These are phyloP conservation scores for Harpalus rubripes DNA, from an alignment of 2,888 invertebrate genomes.

Conservation along the genomic window DNA sequence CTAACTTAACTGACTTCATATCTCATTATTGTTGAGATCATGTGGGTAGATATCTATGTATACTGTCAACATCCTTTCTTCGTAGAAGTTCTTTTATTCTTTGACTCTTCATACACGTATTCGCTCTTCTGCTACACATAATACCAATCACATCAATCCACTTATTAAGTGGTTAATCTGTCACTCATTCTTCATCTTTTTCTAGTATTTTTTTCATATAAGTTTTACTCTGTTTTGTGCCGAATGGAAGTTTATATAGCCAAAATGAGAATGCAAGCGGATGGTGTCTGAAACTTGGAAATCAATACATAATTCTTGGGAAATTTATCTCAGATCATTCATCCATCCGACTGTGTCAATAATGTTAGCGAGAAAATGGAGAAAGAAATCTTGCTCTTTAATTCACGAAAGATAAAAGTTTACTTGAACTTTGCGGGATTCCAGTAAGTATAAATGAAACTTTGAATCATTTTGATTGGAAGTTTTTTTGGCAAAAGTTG, in stretches of 20 bases:
- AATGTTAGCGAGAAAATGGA: constrained; percentile 45
- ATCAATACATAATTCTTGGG: background rate
- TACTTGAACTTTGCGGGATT: constrained; percentile 20
- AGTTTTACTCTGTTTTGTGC: too few species aligned
- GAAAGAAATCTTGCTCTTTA: constrained; percentile 45
- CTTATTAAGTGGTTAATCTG: background rate
- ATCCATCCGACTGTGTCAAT: constrained; percentile 38
- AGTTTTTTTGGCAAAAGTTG: constrained; percentile 32
- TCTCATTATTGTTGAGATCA: too few species aligned
- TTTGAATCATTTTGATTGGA: constrained; percentile 39
- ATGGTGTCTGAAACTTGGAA: background rate
- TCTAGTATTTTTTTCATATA: too few species aligned
- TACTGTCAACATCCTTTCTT: too few species aligned
- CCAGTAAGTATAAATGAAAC: constrained; percentile 32
- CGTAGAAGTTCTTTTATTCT: too few species aligned
- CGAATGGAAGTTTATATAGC: too few species aligned
- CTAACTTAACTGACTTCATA: too few species aligned
- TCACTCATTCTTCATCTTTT: too few species aligned
- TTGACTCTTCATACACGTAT: too few species aligned
- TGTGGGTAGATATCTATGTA: too few species aligned
- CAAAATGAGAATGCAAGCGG: background rate
- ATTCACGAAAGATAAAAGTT: constrained; percentile 46
- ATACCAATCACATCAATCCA: background rate
- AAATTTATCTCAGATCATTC: constrained; percentile 14
- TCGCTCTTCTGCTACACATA: too few species aligned